phyloP scores from a whole-genome alignment of 2,113 vertebrate genomes.

The Mastomys coucha region DNA sequence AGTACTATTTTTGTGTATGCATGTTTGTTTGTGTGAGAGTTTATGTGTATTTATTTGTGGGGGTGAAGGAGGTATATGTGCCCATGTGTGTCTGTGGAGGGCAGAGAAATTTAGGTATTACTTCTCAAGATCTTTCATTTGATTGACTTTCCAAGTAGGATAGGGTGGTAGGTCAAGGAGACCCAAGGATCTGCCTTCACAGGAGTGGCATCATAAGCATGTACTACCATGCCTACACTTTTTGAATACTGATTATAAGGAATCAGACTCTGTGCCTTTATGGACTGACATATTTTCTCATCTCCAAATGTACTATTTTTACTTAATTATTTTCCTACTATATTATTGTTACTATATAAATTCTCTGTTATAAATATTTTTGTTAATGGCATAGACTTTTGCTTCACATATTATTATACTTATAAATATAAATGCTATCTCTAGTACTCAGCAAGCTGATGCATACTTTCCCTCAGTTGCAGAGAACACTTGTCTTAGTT shows the following conservation, averaged over 20 bases:
- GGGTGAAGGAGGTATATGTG: not conserved
- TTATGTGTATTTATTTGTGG: not conserved
- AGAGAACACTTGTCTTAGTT: not conserved
- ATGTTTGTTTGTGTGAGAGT: not conserved
- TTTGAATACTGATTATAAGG: not conserved
- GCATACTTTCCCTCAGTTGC: not conserved
- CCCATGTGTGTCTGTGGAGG: not conserved
- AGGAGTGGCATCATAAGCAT: not conserved
- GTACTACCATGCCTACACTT: too few species aligned
- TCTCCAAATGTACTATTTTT: not conserved
- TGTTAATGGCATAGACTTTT: not conserved
- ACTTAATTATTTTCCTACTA: not conserved
- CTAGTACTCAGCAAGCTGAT: not conserved
- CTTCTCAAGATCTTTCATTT: not conserved
- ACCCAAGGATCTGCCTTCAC: not conserved
- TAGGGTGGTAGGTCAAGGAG: not conserved
- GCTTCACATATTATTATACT: not conserved
- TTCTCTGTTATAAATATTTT: constrained; percentile 5
- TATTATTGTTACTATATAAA: constrained; percentile 36
- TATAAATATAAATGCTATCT: not conserved
- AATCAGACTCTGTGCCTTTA: not conserved
- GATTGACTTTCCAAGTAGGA: not conserved
- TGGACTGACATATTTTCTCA: not conserved
- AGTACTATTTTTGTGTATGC: not conserved
- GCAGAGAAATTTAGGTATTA: not conserved